Evolutionary conservation across 2,888 invertebrate species (phyloP).

Genomic region (Synanthedon tipuliformis): DNA sequence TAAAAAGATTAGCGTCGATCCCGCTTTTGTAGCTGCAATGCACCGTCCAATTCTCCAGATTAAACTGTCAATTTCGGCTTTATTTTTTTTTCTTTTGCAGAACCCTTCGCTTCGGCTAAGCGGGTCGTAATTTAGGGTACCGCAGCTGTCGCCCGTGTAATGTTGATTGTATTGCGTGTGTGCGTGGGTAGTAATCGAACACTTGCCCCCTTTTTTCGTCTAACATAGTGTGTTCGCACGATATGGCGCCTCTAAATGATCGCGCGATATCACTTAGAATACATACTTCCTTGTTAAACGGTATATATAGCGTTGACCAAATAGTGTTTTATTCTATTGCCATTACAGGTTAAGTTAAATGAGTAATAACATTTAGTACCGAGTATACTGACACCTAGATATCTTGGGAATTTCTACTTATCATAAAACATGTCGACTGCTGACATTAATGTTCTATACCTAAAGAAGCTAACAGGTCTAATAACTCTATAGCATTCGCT

Average conservation of each 20-base stretch:
- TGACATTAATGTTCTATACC: too few species aligned
- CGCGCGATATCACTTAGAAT: too few species aligned
- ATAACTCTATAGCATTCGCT: too few species aligned
- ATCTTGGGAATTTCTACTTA: too few species aligned
- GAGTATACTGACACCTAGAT: too few species aligned
- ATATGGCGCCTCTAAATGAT: not conserved
- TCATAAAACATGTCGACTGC: too few species aligned
- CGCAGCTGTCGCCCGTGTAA: conserved; percentile 60
- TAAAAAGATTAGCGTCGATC: not conserved
- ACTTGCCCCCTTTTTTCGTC: conserved; percentile 40
- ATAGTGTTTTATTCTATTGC: too few species aligned
- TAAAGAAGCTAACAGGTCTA: too few species aligned
- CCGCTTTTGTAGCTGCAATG: not conserved
- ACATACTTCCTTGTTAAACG: too few species aligned
- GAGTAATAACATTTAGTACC: too few species aligned
- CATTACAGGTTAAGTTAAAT: too few species aligned
- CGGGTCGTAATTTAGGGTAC: conserved; percentile 57
- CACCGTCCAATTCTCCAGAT: conserved; percentile 37
- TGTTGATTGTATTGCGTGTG: conserved; percentile 61
- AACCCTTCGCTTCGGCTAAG: conserved; percentile 51
- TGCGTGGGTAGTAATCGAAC: conserved; percentile 30
- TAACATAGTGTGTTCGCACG: conserved; percentile 4
- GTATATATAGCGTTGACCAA: too few species aligned
- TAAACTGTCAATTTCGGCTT: conserved; percentile 58
- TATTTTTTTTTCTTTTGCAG: conserved; percentile 30